Conservation (phyloP, 2,888 invertebrate genomes). For the Hyppa rectilinea region DNA sequence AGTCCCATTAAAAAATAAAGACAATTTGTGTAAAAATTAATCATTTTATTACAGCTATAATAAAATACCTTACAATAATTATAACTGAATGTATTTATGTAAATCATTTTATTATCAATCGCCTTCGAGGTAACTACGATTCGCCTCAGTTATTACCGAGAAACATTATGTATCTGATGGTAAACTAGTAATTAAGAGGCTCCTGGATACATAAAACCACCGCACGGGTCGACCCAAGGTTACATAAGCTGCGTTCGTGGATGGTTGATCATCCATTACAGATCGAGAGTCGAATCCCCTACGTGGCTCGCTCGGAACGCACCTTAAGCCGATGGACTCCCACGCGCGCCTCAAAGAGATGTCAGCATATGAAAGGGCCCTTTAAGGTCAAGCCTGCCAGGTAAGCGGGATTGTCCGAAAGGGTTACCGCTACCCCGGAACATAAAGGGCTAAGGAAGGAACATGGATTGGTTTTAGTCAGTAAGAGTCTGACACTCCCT, state of each 20-base stretch:
- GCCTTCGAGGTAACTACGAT: conserved; percentile 1
- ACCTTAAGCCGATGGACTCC: neutral
- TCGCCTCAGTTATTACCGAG: conserved; percentile 3
- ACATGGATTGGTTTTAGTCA: too few species aligned
- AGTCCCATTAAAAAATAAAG: too few species aligned
- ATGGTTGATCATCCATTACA: neutral
- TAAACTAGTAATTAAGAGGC: neutral
- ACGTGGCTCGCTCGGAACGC: neutral
- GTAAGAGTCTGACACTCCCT: too few species aligned
- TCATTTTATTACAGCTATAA: too few species aligned
- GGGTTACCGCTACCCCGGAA: too few species aligned
- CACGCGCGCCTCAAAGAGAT: too few species aligned
- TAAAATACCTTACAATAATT: conserved; percentile 5
- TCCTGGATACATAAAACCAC: neutral
- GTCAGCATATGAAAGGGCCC: too few species aligned
- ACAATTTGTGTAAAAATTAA: too few species aligned
- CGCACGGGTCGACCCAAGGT: neutral
- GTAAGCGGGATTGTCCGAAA: too few species aligned
- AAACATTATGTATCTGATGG: neutral
- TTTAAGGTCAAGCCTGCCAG: too few species aligned
- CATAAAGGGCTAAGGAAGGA: too few species aligned
- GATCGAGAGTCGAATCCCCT: neutral
- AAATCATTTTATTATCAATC: conserved; percentile 13
- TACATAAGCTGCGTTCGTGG: neutral
- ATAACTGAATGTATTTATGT: conserved; percentile 10